Evolutionary conservation across 2,888 invertebrate species (phyloP).

Genomic region (Oligia strigilis): DNA sequence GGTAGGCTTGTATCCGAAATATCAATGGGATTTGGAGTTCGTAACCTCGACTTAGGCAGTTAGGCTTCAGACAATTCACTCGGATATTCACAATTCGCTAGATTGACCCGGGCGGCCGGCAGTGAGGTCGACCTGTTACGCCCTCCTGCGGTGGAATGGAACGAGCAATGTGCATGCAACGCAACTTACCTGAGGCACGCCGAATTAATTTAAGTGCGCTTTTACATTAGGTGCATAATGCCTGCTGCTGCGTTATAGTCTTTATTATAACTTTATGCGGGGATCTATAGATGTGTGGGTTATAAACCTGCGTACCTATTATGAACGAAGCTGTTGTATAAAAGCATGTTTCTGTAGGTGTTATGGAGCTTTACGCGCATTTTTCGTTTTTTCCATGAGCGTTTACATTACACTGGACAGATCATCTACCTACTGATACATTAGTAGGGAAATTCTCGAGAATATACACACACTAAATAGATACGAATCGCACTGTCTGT

Average conservation of each 20-base stretch:
- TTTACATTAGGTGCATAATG: conserved; percentile 71
- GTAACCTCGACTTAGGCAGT: conserved; percentile 41
- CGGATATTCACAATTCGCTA: conserved; percentile 64
- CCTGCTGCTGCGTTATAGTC: conserved; percentile 44
- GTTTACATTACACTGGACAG: not conserved
- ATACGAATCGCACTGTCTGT: not conserved
- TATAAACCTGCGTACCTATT: not conserved
- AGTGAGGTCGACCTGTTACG: conserved; percentile 84
- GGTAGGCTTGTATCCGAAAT: not conserved
- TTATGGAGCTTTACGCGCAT: not conserved
- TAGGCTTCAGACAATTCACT: conserved; percentile 50
- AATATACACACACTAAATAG: not conserved
- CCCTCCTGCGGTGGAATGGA: conserved; percentile 74
- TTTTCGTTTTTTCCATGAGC: not conserved
- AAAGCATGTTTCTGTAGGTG: not conserved
- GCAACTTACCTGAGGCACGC: conserved; percentile 68
- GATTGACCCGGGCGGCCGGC: conserved; percentile 73
- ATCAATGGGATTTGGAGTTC: conserved; percentile 40
- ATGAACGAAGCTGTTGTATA: not conserved
- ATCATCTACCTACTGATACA: not conserved
- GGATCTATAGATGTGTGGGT: not conserved
- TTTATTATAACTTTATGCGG: conserved; percentile 40
- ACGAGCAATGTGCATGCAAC: conserved; percentile 82
- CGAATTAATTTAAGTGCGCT: conserved; percentile 81
- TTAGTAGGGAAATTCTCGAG: not conserved